A percentile compares a stretch with the other conserved stretches of the same genome.
Conservation (phyloP, 2,113 vertebrate genomes). For the Lycocorax pyrrhopterus region DNA sequence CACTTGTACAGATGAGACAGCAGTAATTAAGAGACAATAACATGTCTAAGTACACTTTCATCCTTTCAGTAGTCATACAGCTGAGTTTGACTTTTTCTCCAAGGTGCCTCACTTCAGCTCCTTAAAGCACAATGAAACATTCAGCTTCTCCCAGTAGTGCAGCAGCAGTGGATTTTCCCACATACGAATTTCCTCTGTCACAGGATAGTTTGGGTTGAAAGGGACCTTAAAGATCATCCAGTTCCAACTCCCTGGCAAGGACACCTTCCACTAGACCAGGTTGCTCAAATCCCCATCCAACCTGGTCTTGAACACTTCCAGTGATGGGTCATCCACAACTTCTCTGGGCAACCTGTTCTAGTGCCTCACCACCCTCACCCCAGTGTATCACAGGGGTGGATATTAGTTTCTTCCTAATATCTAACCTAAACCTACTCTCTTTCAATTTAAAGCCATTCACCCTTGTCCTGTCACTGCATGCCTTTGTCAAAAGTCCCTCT, state of each 20-base stretch:
- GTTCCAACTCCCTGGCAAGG: accelerated
- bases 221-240: neutral
- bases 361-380: neutral
- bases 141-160: neutral
- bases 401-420: neutral
- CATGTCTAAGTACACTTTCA: neutral
- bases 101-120: neutral
- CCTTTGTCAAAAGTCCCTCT: neutral
- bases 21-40: neutral
- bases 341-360: neutral
- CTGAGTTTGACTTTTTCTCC: neutral
- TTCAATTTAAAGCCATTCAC: neutral
- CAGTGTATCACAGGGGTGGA: neutral
- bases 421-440: neutral
- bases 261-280: neutral
- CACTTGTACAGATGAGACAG: neutral
- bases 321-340: neutral
- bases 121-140: neutral
- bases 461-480: neutral
- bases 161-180: neutral
- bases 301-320: neutral
- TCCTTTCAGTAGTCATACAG: neutral
- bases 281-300: neutral
- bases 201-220: neutral
- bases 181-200: neutral